A percentile compares a stretch with the other conserved stretches of the same genome.
Conservation (phyloP, 2,797 vertebrate genomes). For the Benthosema pterotum region DNA sequence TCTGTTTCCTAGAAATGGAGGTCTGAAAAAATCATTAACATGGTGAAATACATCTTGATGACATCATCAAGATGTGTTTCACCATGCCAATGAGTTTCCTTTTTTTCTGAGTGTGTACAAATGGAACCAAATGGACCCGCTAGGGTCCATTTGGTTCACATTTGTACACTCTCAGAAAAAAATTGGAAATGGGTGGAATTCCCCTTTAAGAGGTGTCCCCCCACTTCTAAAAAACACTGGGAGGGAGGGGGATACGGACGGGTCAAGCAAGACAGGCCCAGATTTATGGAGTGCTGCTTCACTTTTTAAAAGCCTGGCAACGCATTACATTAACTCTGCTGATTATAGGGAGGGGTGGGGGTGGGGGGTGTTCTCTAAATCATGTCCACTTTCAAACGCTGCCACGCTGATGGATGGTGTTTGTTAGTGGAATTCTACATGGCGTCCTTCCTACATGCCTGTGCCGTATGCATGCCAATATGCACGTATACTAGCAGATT, state of each 20-base stretch:
- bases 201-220: no score
- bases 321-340: conserved; percentile 74
- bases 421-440: conserved; percentile 40
- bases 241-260: conserved; percentile 41
- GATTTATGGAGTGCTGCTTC: conserved; percentile 73
- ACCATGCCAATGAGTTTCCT: no score
- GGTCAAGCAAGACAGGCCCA: conserved; percentile 55
- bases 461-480: conserved; percentile 36
- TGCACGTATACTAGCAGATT: conserved; percentile 28
- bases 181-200: no score
- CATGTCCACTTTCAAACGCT: conserved; percentile 71
- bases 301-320: conserved; percentile 74
- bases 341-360: conserved; percentile 66
- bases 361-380: conserved; percentile 68
- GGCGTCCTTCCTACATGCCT: no score
- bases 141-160: no score
- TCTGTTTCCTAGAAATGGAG: no score
- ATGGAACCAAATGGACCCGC: no score
- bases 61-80: no score
- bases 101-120: no score
- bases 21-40: no score
- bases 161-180: no score
- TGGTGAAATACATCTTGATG: no score
- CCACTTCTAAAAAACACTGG: conserved; percentile 30
- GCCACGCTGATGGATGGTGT: conserved; percentile 69